Conservation (phyloP, 1,140 invertebrate genomes). For the Dendrolimus punctatus region DNA sequence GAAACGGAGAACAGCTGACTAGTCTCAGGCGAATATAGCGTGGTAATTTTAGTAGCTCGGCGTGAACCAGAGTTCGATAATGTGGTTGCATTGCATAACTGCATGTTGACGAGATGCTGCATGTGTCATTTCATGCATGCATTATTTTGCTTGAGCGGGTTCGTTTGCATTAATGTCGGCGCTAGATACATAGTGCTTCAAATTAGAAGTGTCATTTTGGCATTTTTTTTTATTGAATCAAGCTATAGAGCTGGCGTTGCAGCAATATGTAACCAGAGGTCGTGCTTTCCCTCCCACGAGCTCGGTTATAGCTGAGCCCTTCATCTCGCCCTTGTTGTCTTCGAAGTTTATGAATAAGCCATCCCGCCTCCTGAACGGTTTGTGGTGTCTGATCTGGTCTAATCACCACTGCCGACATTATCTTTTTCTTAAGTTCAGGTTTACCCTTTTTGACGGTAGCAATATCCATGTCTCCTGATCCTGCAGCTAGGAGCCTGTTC, state of each 20-base stretch:
- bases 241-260: constrained; percentile 97
- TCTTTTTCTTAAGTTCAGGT: constrained; percentile 98
- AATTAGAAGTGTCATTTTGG: constrained; percentile 10
- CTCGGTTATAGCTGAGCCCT: constrained; percentile 99
- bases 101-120: too few relatives aligned
- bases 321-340: constrained; percentile 99
- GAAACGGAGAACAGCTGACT: too few relatives aligned
- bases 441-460: constrained; percentile 99
- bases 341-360: constrained; percentile 99
- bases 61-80: too few relatives aligned
- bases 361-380: constrained; percentile 98
- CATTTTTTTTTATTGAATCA: too few relatives aligned
- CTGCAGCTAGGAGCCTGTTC: too few relatives aligned
- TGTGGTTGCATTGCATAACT: too few relatives aligned
- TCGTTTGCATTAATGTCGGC: too few relatives aligned
- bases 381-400: constrained; percentile 97
- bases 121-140: too few relatives aligned
- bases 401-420: constrained; percentile 99
- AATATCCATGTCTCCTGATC: constrained; percentile 99
- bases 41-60: too few relatives aligned
- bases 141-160: too few relatives aligned
- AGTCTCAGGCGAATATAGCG: too few relatives aligned
- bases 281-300: constrained; percentile 99
- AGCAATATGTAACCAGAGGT: constrained; percentile 99
- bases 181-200: too few relatives aligned